These are phyloP conservation scores for Conomelus anceps DNA, from an alignment of 2,888 invertebrate species.

Conservation along the genomic window DNA sequence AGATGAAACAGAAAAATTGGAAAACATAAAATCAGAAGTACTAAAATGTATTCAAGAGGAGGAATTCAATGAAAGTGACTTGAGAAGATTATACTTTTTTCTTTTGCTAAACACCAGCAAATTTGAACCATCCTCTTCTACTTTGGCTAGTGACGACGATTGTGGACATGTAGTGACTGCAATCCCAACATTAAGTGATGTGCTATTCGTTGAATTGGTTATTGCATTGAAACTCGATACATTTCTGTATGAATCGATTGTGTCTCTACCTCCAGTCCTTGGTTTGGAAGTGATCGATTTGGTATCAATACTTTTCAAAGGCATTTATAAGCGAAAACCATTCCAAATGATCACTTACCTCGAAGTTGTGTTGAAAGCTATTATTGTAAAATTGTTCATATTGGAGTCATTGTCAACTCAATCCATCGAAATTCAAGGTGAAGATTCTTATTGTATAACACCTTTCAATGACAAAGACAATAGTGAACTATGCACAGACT, in stretches of 20 bases:
- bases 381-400: neutral
- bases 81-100: neutral
- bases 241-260: neutral
- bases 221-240: neutral
- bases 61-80: neutral
- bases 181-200: neutral
- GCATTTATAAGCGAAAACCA: neutral
- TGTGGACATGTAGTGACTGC: neutral
- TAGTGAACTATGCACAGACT: neutral
- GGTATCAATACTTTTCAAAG: neutral
- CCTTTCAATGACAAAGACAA: neutral
- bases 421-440: neutral
- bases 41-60: neutral
- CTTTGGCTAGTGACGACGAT: neutral
- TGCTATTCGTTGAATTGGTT: neutral
- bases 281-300: neutral
- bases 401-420: neutral
- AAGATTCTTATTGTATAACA: neutral
- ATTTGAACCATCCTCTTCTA: neutral
- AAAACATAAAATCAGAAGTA: neutral
- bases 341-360: neutral
- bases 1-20: neutral
- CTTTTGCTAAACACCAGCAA: neutral
- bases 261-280: neutral
- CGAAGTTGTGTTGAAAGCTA: neutral